Base-by-base conservation (phyloP, 2,113 vertebrate species). In the Coracopsis vasa region DNA sequence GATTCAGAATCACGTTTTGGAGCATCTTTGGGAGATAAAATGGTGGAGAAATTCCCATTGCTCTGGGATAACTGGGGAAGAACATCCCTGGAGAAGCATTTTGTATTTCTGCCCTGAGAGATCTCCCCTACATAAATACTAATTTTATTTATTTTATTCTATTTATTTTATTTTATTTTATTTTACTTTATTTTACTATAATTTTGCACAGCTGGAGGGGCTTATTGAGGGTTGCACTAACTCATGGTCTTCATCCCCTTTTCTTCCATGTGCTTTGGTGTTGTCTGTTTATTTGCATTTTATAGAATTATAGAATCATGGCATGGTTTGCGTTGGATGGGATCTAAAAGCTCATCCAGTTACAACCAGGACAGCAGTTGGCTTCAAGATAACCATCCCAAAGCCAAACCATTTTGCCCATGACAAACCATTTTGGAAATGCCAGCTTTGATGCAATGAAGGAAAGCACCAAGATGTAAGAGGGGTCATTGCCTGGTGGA, bases 151-250 rank as follows among this genome's bases (percentile, higher is more conserved):
- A 31, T 47, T 58, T 53, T 58, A 67, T 12, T 20, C 21, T 6
- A 14, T 75, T 48, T 21, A 24, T 51, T 58, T 29, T 62, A 53
- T 18, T 20, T 28, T 7, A 11, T 17, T 74, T 53, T 25, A 20
- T 45, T 56, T 48, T 61, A 66, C 15, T 19, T 28, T 7, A 13
- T 20, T 74, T 53, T 25, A 19, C 41, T 58, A 6, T 56, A 8
- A 11, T 72, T 16, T 62, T 75, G 28, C 54, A 6, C 13, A 21
- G 10, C 31, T n/a, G 44, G n/a, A 39, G 80, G 24, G 27, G 53
- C 31, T 71, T 15, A 7, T 0, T 17, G 41, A 70, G n/a, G 48
- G 2, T 48, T 24, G 13, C 0, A 1, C 27, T 51, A 4, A n/a
- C n/a, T 56, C 0, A 0, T 37, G 39, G 28, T 33, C 83, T 56